Evolutionary conservation across 2,888 invertebrate genomes (phyloP).

Genomic region (Gryllus longicercus): DNA sequence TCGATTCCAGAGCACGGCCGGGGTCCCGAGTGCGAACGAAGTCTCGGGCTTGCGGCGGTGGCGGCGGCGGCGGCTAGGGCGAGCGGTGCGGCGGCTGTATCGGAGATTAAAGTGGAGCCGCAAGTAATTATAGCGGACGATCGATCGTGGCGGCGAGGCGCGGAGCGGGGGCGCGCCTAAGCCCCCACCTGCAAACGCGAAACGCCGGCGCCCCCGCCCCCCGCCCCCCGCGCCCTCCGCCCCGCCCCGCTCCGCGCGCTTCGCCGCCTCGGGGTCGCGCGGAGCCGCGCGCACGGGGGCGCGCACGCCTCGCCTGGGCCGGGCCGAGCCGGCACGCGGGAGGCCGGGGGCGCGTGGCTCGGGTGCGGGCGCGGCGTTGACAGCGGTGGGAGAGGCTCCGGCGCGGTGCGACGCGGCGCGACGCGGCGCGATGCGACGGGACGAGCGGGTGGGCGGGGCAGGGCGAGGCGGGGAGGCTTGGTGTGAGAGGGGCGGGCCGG

Average conservation of each 20-base stretch:
- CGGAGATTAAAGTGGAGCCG: conserved; percentile 17
- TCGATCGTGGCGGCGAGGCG: background rate
- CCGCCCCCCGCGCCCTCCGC: background rate
- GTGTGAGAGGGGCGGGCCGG: no score
- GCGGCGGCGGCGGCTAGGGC: background rate
- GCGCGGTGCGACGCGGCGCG: no score
- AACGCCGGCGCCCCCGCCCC: background rate
- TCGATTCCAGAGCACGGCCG: background rate
- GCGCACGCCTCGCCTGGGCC: no score
- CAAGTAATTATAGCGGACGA: conserved; percentile 17
- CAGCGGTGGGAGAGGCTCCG: no score
- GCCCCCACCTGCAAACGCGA: conserved; percentile 17
- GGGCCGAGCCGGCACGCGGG: no score
- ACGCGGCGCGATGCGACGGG: no score
- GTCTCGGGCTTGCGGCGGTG: background rate
- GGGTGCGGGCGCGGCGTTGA: no score
- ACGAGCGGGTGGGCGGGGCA: no score
- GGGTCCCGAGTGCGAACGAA: background rate
- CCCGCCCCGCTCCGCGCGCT: background rate
- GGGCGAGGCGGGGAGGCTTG: no score
- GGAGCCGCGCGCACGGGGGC: no score
- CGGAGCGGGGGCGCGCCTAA: background rate
- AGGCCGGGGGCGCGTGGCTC: no score
- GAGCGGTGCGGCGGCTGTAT: background rate
- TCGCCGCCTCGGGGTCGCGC: background rate